Evolutionary conservation across 2,888 invertebrate genomes (phyloP), one percentile per base, ranked within the genome.

Genomic region (Troides helena): DNA sequence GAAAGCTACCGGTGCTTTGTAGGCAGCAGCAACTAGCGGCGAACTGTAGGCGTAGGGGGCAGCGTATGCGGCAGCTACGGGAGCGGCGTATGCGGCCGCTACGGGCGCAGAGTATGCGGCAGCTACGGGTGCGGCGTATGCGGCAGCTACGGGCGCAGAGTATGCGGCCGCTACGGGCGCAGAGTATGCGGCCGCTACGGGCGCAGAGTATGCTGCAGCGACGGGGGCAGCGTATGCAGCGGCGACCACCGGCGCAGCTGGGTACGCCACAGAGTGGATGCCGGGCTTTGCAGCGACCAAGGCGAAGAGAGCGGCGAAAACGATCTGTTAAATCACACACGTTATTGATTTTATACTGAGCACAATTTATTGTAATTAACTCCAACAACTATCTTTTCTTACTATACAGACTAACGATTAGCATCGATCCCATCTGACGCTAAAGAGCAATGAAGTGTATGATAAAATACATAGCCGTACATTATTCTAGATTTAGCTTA

Each of bases 51-150:
- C 82, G 21, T 82, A 75, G 0, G 85, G 78, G 12, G 88, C 81
- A 4, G 73, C 68, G 69, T 77, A 77, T 0, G 79, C 75, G 4
- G 79, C 79, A 17, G 82, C 77, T 0, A 78, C 71, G 4, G 83
- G 76, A 4, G 84, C 80, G 14, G 80, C 67, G 68, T 77, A 77
- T 0, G 76, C 76, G 17, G 76, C 72, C 43, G 73, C 73, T 3
- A 86, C 69, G 12, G 92, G 91, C 21, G 90, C 88, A 67, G 87
- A 86, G 43, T 91, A 87, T 59, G 87, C 90, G 72, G 79, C 79
- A 14, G 82, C 77, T 0, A 78, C 71, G 4, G 83, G 76, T 4
- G 84, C 80, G 14, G 80, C 67, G 68, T 77, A 77, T 0, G 76
- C 76, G 17, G 76, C 72, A 50, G 73, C 73, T 3, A 86, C 69